Evolutionary conservation across 2,888 invertebrate genomes (phyloP), one percentile per base, ranked within the genome.

Genomic region (Vannuccia rotundouncinata): DNA sequence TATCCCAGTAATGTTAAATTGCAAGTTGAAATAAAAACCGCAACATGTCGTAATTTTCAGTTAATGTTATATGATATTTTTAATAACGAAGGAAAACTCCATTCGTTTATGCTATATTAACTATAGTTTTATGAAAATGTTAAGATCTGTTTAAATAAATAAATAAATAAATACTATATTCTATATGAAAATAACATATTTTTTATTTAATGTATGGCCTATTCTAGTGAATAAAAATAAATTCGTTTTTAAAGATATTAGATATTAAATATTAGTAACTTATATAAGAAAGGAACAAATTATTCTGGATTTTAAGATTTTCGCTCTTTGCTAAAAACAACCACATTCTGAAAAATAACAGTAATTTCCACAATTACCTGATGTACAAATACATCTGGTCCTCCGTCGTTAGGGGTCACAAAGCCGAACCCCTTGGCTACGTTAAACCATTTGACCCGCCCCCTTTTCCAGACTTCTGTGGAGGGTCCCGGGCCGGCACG

Each of bases 341-440:
- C n/a, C n/a, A n/a, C n/a, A n/a, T n/a, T n/a, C n/a, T n/a, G n/a
- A n/a, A n/a, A n/a, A n/a, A n/a, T n/a, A n/a, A n/a, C n/a, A n/a
- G 10, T 59, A 59, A 13, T 10, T 13, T 59, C 10, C 10, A 59
- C 10, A 13, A 59, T 89, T 90, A 94, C 95, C 92, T 95, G 95
- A 90, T 95, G 95, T 81, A 95, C 95, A 88, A 95, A 95, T 82
- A 95, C 94, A 88, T 95, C 95, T 88, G 93, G 93, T 5, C 93
- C 92, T 74, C 93, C 93, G 88, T 95, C 94, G 85, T 93, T 92
- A 74, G 94, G 94, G 82, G 94, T 94, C 86, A 95, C 92, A 89
- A 95, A 95, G 82, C 95, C 95, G 93, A 94, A 95, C 82, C 95
- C 95, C 89, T 95, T 95, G 84, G 93, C 93, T 83, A 95, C 94